phyloP scores from a whole-genome alignment of 2,797 vertebrate species.

The Acropternis orthonyx region DNA sequence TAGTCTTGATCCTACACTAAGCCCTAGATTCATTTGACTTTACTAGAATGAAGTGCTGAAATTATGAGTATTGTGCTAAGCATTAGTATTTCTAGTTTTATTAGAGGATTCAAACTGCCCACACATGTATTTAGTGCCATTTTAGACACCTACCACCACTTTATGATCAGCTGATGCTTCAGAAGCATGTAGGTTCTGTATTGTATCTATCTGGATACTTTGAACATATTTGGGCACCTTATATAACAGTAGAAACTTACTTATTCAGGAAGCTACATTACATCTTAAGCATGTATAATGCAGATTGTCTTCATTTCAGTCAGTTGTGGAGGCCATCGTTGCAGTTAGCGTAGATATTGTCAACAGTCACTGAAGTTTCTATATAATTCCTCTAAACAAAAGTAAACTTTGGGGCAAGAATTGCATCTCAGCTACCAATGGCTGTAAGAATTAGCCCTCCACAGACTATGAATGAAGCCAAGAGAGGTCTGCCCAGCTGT shows the following conservation, averaged over 20 bases:
- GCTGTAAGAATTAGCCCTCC: not conserved
- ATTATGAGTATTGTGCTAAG: not conserved
- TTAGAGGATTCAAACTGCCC: not conserved
- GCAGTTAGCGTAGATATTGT: not conserved
- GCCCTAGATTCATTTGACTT: not conserved
- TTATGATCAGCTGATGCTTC: not conserved
- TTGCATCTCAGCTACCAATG: not conserved
- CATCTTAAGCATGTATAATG: not conserved
- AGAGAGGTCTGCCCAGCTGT: not conserved
- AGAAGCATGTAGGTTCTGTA: not conserved
- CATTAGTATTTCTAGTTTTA: not conserved
- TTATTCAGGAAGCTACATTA: not conserved
- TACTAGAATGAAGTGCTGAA: not conserved
- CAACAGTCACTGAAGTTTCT: not conserved
- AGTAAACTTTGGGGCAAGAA: not conserved
- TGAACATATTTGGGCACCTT: not conserved
- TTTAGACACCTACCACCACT: not conserved
- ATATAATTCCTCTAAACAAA: not conserved
- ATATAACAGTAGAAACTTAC: not conserved
- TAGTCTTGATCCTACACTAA: not conserved
- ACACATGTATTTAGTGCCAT: not conserved
- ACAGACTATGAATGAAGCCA: not conserved
- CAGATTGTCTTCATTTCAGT: not conserved
- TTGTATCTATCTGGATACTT: not conserved
- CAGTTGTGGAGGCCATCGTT: not conserved